Evolutionary conservation across 2,113 vertebrate species (phyloP), one percentile per base, ranked within the genome.

Genomic region (Excalfactoria chinensis): DNA sequence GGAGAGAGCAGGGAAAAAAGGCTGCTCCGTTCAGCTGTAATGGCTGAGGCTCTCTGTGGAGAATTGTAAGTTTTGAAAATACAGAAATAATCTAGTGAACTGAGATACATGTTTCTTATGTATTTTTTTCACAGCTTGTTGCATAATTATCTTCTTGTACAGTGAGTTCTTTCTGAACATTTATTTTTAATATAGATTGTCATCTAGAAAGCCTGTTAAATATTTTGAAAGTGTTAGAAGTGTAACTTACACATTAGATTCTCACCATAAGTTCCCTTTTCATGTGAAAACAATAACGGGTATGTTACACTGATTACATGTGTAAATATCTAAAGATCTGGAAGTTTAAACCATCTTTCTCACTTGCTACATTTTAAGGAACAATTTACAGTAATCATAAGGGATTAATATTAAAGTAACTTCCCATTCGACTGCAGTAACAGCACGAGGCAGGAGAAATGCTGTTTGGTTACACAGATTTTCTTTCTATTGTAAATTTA

Each of bases 111-210:
- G 12, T 21, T 55, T 17, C 6, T 75, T 72, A 58, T n/a, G 6
- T 63, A 40, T 40, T 41, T 59, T 35, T 63, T 77, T 46, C 41
- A 9, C 17, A 59, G 28, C 34, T 87, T 87, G 55, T 90, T 66
- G 72, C 34, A 15, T 34, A 40, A n/a, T 46, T 79, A 76, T 82
- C 53, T 92, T 25, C 55, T 85, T 76, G 68, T 63, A 64, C 6
- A 4, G 9, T 58, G 34, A 78, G 67, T 76, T 85, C 41, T 77
- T 94, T 70, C 67, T 48, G 48, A 58, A 30, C 64, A 28, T 69
- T 94, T 90, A 35, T 90, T 88, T 91, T 59, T 89, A 82, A 72
- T 72, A 26, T 3, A 78, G 37, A 9, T 67, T 90, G 40, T 75
- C 28, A 58, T 69, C 70, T 82, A 16, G 43, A 40, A 86, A 66